A percentile compares a stretch with the other conserved stretches of the same genome.
These are phyloP conservation scores for Ispidina picta DNA, from an alignment of 2,797 vertebrate species.

Conservation along the genomic window DNA sequence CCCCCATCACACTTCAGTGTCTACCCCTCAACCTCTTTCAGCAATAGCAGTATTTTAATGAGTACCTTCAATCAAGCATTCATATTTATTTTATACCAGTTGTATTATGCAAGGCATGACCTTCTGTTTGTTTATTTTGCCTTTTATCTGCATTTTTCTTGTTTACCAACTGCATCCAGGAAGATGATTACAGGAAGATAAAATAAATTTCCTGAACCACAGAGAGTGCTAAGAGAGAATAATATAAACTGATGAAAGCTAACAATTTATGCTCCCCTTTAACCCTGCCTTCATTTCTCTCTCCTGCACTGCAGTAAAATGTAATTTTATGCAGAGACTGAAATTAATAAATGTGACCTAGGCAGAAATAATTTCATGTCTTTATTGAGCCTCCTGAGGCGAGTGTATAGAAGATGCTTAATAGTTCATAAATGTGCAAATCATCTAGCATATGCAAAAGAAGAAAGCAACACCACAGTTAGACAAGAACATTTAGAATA, in stretches of 20 bases:
- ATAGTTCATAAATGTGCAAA: conserved; percentile 62
- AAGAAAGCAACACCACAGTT: neutral
- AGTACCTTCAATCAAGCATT: conserved; percentile 45
- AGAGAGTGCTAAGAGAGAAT: neutral
- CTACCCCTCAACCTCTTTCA: neutral
- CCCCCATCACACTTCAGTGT: neutral
- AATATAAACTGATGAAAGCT: conserved; percentile 30
- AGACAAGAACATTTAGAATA: neutral
- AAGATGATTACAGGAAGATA: conserved; percentile 71
- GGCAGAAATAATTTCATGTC: conserved; percentile 61
- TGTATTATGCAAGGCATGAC: conserved; percentile 45
- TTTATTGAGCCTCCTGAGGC: conserved; percentile 43
- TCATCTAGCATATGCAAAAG: neutral
- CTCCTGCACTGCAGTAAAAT: conserved; percentile 45
- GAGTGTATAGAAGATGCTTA: conserved; percentile 40
- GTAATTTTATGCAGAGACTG: conserved; percentile 54
- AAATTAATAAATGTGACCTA: conserved; percentile 63
- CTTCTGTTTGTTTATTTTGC: conserved; percentile 69
- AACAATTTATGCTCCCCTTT: conserved; percentile 53
- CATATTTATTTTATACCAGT: conserved; percentile 24
- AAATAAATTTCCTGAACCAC: conserved; percentile 60
- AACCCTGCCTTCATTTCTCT: conserved; percentile 45
- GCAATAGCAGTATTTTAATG: conserved; percentile 53
- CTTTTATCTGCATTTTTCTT: conserved; percentile 71
- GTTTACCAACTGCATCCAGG: conserved; percentile 58